A percentile compares a stretch with the other conserved stretches of the same genome.
Conservation (phyloP, 1,140 invertebrate genomes). For the Venustaconcha ellipsiformis region DNA sequence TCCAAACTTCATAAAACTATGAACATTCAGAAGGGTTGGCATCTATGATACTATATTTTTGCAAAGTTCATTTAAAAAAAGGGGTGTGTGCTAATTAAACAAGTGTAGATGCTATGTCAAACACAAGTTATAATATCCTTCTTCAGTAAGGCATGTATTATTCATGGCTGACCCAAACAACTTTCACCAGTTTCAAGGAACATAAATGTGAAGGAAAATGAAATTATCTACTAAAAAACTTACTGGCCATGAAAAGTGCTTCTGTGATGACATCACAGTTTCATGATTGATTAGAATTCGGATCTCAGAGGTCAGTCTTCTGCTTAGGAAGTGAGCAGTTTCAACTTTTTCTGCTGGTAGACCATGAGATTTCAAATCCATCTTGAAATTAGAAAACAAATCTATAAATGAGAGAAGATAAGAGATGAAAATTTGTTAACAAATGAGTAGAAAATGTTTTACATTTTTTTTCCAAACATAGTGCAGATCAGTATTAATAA, state of each 20-base stretch:
- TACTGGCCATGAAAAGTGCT: slow-evolving; percentile 50
- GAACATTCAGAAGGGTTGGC: too few relatives aligned
- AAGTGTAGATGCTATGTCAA: too few relatives aligned
- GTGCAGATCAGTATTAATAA: too few relatives aligned
- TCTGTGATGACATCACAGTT: slow-evolving; percentile 69
- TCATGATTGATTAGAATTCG: slow-evolving; percentile 57
- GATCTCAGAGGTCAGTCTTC: slow-evolving; percentile 31
- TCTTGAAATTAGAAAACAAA: slow-evolving; percentile 33
- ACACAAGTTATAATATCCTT: too few relatives aligned
- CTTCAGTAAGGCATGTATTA: too few relatives aligned
- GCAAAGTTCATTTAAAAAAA: too few relatives aligned
- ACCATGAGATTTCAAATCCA: slow-evolving; percentile 45
- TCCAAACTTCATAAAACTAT: too few relatives aligned
- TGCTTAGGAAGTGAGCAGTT: slow-evolving; percentile 32
- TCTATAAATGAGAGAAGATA: not conserved
- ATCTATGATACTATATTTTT: too few relatives aligned
- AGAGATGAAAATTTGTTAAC: not conserved
- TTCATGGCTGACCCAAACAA: too few relatives aligned
- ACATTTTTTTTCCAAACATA: not conserved
- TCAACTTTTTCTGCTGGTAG: slow-evolving; percentile 38
- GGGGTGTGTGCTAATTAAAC: too few relatives aligned
- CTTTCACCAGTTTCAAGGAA: too few relatives aligned
- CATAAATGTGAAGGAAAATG: too few relatives aligned
- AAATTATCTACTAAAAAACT: slow-evolving; percentile 24
- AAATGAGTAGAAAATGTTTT: not conserved